Conservation (phyloP, 53 echinoderm and acorn worm genomes). For the Apostichopus leukothele region DNA sequence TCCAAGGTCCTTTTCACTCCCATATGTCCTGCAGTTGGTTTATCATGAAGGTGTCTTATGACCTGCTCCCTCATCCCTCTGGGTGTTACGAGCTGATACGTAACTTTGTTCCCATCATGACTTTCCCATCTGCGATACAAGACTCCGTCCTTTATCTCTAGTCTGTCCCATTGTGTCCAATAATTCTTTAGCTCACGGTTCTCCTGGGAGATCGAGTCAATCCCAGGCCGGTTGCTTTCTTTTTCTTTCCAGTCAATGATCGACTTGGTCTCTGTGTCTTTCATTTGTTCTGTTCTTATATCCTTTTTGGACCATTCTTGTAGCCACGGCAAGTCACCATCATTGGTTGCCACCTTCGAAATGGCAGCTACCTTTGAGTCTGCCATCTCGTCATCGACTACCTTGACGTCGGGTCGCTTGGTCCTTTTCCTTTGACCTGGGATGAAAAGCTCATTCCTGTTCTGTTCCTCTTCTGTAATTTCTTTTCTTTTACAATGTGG, state of each 20-base stretch:
- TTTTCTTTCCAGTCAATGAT: slow-evolving; percentile 30
- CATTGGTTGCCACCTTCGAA: not conserved
- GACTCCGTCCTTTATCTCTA: slow-evolving; percentile 11
- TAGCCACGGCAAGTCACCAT: not conserved
- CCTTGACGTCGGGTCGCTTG: not conserved
- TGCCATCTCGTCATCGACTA: not conserved
- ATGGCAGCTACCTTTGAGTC: not conserved
- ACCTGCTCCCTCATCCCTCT: slow-evolving; percentile 22
- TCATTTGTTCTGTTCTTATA: slow-evolving; percentile 18
- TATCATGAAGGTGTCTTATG: slow-evolving; percentile 6
- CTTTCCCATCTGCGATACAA: slow-evolving; percentile 20
- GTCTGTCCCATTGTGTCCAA: not conserved
- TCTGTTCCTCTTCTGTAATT: slow-evolving; percentile 16
- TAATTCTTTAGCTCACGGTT: slow-evolving; percentile 18
- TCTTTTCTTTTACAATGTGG: slow-evolving; percentile 19
- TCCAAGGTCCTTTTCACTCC: slow-evolving; percentile 17
- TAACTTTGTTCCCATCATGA: not conserved
- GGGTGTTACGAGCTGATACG: slow-evolving; percentile 11
- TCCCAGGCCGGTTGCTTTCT: not conserved
- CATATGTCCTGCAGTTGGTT: slow-evolving; percentile 24
- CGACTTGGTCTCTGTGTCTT: not conserved
- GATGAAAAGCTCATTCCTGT: slow-evolving; percentile 1
- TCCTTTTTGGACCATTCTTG: too few species aligned
- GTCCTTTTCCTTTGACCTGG: not conserved
- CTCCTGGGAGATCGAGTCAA: not conserved